These are phyloP conservation scores for Perdix hodgsoniae DNA, from an alignment of 2,797 vertebrate genomes.

Conservation along the genomic window DNA sequence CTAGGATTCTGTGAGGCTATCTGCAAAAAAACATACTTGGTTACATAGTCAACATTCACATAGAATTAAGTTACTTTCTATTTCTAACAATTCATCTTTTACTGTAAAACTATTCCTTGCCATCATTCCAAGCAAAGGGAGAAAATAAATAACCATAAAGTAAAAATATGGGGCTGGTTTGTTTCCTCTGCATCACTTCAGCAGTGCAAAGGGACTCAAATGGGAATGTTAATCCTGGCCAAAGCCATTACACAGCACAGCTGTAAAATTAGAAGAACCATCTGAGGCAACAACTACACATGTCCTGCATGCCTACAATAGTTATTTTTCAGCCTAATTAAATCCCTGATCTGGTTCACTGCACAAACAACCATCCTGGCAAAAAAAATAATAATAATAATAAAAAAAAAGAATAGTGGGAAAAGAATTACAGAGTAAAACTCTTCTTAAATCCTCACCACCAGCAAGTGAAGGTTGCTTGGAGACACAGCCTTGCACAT, in stretches of 20 bases:
- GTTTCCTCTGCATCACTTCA: background rate
- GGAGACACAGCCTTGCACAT: background rate
- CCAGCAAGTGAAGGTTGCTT: background rate
- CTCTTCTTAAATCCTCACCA: background rate
- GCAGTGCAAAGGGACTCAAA: rapidly evolving
- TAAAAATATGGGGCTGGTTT: background rate
- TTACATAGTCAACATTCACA: background rate
- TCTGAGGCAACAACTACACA: background rate
- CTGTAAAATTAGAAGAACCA: background rate
- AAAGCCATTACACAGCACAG: background rate
- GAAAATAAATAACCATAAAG: background rate
- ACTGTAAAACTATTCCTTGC: background rate
- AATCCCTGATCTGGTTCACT: background rate
- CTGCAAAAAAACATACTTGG: background rate
- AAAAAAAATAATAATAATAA: no score
- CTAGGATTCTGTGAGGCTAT: rapidly evolving
- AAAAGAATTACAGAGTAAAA: background rate
- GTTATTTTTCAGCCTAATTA: background rate
- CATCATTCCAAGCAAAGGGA: background rate
- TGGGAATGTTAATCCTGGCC: background rate
- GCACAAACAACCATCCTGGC: background rate
- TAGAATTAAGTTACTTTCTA: background rate
- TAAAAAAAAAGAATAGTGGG: background rate
- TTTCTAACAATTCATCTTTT: background rate
- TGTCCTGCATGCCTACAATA: background rate